phyloP scores from a whole-genome alignment of 92 coral and sea anemone genomes.

The Scolanthus callimorphus region DNA sequence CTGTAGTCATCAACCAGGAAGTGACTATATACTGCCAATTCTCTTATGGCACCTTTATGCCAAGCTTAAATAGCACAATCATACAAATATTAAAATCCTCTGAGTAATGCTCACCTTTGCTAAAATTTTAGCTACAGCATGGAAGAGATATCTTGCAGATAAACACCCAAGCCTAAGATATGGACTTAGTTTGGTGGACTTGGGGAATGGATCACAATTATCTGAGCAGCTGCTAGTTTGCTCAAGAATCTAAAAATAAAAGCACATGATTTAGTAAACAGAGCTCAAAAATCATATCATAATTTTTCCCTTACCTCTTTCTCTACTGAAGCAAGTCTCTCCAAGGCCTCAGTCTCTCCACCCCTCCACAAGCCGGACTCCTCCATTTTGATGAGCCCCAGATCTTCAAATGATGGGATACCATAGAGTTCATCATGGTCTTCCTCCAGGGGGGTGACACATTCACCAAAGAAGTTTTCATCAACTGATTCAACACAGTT shows the following conservation, averaged over 20 bases:
- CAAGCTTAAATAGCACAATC: no score
- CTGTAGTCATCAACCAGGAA: no score
- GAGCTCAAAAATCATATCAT: no score
- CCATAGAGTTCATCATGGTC: constrained; percentile 41
- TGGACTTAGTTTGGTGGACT: constrained; percentile 79
- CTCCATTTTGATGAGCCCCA: constrained; percentile 28
- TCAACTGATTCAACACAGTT: constrained; percentile 61
- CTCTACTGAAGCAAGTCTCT: constrained; percentile 29
- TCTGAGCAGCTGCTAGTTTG: no score
- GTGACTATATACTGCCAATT: no score
- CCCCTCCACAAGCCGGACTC: constrained; percentile 52
- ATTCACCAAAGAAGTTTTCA: constrained; percentile 45
- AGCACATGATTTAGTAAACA: no score
- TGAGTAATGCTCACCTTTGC: constrained; percentile 78
- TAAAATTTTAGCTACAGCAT: constrained; percentile 45
- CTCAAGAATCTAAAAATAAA: no score
- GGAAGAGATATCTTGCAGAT: constrained; percentile 62
- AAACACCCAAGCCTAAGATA: constrained; percentile 90
- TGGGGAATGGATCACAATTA: constrained; percentile 50
- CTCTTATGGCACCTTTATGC: no score
- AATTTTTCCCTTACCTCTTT: no score
- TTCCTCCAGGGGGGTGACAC: constrained; percentile 75
- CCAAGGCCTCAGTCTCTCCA: constrained; percentile 83
- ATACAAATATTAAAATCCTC: no score
- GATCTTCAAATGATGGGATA: constrained; percentile 54